phyloP scores from a whole-genome alignment of 2,797 vertebrate genomes.

The Carapus acus region DNA sequence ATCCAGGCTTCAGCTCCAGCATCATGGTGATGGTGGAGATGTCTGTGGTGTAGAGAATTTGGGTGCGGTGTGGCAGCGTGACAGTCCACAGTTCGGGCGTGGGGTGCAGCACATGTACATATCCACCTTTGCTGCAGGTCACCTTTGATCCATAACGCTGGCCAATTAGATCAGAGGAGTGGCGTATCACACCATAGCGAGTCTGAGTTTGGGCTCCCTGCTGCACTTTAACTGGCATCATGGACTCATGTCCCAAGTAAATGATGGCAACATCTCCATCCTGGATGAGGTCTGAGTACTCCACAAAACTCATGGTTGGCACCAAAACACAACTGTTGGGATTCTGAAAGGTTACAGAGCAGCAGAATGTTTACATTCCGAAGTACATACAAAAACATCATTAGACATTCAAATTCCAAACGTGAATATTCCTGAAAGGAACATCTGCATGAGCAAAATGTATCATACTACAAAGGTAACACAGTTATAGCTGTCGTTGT shows the following conservation, averaged over 20 bases:
- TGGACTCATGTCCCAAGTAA: conserved; percentile 85
- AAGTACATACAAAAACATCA: no score
- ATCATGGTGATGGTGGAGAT: conserved; percentile 95
- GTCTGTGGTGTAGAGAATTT: conserved; percentile 97
- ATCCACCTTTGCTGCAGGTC: conserved; percentile 93
- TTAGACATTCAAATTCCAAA: no score
- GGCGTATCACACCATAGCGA: conserved; percentile 88
- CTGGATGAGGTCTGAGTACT: conserved; percentile 82
- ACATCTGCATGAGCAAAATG: no score
- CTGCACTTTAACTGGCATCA: conserved; percentile 88
- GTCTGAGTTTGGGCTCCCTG: conserved; percentile 89
- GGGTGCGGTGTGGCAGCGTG: conserved; percentile 90
- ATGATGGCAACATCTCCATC: conserved; percentile 91
- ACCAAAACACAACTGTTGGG: conserved; percentile 2
- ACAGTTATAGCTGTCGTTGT: no score
- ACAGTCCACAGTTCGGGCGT: conserved; percentile 95
- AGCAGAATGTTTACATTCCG: no score
- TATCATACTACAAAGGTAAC: no score
- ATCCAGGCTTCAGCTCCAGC: conserved; percentile 93
- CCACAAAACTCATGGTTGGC: conserved; percentile 86
- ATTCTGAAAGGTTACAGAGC: background rate
- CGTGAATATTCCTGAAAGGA: no score
- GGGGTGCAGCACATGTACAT: conserved; percentile 91
- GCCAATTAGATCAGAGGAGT: conserved; percentile 90
- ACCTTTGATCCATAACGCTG: conserved; percentile 89